phyloP scores from a whole-genome alignment of 2,113 vertebrate species.

The Istiophorus platypterus region DNA sequence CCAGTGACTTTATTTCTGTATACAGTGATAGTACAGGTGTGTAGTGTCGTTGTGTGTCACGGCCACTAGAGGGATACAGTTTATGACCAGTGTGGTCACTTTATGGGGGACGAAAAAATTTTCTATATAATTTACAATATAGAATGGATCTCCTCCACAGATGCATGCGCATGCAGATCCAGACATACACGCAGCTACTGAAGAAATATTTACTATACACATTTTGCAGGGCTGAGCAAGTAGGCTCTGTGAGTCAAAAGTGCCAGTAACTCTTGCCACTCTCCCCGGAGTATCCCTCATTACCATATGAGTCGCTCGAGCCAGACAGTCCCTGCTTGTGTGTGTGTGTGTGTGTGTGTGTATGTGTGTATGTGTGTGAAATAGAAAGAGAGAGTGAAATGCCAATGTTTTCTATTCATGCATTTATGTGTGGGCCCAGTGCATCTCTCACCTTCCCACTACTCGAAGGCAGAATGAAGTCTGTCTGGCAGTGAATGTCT shows the following conservation, averaged over 20 bases:
- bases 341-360: background rate
- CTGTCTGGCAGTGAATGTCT: constrained; percentile 73
- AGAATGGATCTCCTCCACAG: constrained; percentile 1
- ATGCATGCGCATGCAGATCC: background rate
- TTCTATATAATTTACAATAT: background rate
- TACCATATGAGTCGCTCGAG: constrained; percentile 48
- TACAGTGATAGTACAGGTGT: constrained; percentile 36
- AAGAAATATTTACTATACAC: constrained; percentile 30
- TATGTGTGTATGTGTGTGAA: background rate
- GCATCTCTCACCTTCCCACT: constrained; percentile 59
- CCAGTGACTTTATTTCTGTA: background rate
- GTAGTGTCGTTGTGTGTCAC: constrained; percentile 39
- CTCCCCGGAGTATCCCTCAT: constrained; percentile 49
- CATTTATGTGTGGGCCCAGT: constrained; percentile 34
- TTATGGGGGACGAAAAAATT: background rate
- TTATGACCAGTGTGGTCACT: constrained; percentile 21
- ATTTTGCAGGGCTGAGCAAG: constrained; percentile 26
- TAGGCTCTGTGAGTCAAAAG: constrained; percentile 44
- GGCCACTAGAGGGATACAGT: constrained; percentile 78
- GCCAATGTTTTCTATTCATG: constrained; percentile 34
- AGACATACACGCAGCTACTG: background rate
- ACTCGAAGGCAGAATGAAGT: constrained; percentile 67
- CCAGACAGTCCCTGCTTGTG: constrained; percentile 27
- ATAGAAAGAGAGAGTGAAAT: constrained; percentile 19
- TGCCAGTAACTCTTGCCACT: constrained; percentile 35